Conservation (phyloP, 1,140 invertebrate species). For the Pogonus chalceus region DNA sequence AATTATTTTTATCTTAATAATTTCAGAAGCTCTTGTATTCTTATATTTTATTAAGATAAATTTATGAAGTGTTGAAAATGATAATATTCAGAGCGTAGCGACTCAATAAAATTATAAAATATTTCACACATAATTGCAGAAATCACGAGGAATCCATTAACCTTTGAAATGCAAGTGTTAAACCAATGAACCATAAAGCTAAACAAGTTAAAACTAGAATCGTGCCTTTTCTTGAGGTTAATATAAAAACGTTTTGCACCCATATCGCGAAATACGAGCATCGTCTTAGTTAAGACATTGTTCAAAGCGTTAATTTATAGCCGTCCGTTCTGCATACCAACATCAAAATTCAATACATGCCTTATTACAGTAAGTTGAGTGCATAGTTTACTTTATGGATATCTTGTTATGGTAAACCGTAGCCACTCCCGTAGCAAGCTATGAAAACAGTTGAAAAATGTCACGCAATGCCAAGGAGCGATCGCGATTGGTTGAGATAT, state of each 20-base stretch:
- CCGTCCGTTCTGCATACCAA: not conserved
- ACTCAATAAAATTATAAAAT: too few relatives aligned
- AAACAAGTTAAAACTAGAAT: not conserved
- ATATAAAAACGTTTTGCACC: not conserved
- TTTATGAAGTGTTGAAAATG: too few relatives aligned
- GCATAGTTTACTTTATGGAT: not conserved
- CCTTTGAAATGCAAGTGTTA: not conserved
- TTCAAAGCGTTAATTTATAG: constrained; percentile 5
- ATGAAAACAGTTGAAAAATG: constrained; percentile 7
- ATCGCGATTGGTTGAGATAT: constrained; percentile 3
- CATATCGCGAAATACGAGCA: not conserved
- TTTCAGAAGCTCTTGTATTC: too few relatives aligned
- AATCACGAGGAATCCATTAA: not conserved
- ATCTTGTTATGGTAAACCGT: not conserved
- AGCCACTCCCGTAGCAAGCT: not conserved
- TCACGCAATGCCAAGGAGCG: not conserved
- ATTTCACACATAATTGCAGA: not conserved
- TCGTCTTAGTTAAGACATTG: constrained; percentile 5
- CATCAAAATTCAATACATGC: not conserved
- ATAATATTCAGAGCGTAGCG: too few relatives aligned
- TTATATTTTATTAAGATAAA: too few relatives aligned
- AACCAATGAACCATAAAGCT: not conserved
- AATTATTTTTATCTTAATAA: too few relatives aligned
- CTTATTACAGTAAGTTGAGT: not conserved
- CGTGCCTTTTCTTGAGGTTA: not conserved